Conservation (phyloP, 2,797 vertebrate species). For the Anolis apletophallus region DNA sequence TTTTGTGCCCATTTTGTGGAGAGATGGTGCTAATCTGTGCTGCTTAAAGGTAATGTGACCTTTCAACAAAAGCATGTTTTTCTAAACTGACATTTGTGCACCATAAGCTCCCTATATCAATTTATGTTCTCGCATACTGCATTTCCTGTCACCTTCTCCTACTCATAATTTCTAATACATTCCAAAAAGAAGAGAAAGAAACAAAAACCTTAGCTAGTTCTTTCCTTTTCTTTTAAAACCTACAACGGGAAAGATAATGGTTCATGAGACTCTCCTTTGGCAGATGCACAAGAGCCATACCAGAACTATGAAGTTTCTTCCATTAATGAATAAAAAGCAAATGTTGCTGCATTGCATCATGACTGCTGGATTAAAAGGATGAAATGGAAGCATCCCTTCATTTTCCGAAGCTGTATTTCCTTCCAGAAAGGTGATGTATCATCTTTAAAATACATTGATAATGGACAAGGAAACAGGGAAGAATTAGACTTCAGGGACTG, state of each 20-base stretch:
- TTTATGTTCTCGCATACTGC: neutral
- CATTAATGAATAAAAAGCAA: neutral
- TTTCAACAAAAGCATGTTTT: neutral
- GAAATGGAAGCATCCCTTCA: neutral
- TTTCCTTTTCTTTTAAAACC: neutral
- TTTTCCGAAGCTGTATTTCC: neutral
- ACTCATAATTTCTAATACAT: neutral
- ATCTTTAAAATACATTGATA: neutral
- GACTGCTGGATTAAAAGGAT: neutral
- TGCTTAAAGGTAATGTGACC: neutral
- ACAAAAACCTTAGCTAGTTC: neutral
- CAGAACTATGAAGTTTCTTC: neutral
- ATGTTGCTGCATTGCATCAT: conserved; percentile 3
- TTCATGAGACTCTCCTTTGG: neutral
- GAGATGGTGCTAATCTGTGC: neutral
- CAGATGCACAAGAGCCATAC: neutral
- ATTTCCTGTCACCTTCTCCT: neutral
- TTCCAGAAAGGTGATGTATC: neutral
- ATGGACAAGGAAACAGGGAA: neutral
- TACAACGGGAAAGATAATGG: neutral
- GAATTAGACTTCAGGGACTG: neutral
- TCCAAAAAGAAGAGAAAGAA: neutral
- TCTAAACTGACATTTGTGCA: conserved; percentile 5
- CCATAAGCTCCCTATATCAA: neutral
- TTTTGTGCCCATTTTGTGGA: neutral